Conservation (phyloP, 1,140 invertebrate genomes). For the Neodiprion virginianus region DNA sequence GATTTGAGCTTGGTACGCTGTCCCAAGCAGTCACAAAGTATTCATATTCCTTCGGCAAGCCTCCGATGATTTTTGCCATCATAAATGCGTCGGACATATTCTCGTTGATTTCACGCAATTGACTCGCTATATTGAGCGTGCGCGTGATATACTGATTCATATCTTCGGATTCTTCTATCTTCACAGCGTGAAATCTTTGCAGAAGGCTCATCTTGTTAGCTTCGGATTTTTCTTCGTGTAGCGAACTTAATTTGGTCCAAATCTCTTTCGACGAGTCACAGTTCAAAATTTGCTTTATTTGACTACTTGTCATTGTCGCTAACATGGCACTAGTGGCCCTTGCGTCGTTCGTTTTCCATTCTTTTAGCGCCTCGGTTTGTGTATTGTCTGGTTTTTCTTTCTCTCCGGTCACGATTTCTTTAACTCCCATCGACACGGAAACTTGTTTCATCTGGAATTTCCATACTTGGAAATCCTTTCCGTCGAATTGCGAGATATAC, state of each 20-base stretch:
- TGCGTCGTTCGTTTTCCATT: conserved; percentile 25
- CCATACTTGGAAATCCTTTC: conserved; percentile 48
- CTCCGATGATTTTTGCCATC: conserved; percentile 25
- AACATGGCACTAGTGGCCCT: conserved; percentile 26
- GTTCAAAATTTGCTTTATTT: conserved; percentile 27
- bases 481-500: conserved; percentile 12
- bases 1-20: not conserved
- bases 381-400: not conserved
- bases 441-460: conserved; percentile 37
- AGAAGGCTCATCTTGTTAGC: conserved; percentile 26
- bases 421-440: conserved; percentile 23
- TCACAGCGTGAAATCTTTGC: conserved; percentile 30
- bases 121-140: no score
- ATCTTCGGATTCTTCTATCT: not conserved
- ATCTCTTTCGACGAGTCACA: conserved; percentile 23
- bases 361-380: conserved; percentile 20
- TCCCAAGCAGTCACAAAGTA: conserved; percentile 26
- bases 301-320: conserved; percentile 11
- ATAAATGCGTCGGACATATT: conserved; percentile 25
- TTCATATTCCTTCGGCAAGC: conserved; percentile 13
- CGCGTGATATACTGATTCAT: conserved; percentile 15
- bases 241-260: conserved; percentile 25
- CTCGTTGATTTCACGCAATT: not conserved
- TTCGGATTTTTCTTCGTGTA: conserved; percentile 30
- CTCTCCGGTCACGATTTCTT: conserved; percentile 11